These are phyloP conservation scores for Dynastes grantii DNA, from an alignment of 2,888 invertebrate genomes.

Conservation along the genomic window DNA sequence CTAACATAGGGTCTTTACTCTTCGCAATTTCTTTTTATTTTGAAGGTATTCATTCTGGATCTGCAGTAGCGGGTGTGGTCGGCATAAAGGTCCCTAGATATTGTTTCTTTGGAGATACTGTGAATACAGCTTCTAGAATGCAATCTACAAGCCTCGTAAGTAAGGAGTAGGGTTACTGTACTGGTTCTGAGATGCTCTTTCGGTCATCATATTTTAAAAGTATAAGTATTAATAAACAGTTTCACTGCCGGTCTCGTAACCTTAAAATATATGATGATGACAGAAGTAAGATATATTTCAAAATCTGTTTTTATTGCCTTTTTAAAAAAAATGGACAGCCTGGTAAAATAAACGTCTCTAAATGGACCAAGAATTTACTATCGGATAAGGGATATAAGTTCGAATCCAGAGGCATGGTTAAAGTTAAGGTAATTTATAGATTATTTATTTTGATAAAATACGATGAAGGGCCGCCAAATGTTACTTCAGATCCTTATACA, in stretches of 20 bases:
- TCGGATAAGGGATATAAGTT: constrained; percentile 78
- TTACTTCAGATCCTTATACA: too few species aligned
- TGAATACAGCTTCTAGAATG: constrained; percentile 94
- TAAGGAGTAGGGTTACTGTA: background rate
- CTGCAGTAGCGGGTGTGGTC: constrained; percentile 91
- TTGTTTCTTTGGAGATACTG: constrained; percentile 92
- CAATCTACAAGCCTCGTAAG: constrained; percentile 79
- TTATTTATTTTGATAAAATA: too few species aligned
- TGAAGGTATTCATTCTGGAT: constrained; percentile 77
- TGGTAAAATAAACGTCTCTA: constrained; percentile 84
- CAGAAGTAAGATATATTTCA: too few species aligned
- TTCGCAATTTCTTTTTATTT: background rate
- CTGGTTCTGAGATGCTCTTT: background rate
- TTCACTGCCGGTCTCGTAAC: too few species aligned
- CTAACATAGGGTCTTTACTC: too few species aligned
- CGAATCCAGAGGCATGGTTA: constrained; percentile 81
- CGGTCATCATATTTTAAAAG: too few species aligned
- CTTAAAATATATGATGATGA: too few species aligned
- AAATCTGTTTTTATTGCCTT: too few species aligned
- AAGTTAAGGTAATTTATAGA: constrained; percentile 80
- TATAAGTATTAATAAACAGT: too few species aligned
- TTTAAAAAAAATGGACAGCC: constrained; percentile 69
- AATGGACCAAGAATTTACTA: constrained; percentile 79
- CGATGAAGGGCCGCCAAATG: too few species aligned
- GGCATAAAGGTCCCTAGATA: constrained; percentile 89